Evolutionary conservation across 2,797 vertebrate species (phyloP), one percentile per base, ranked within the genome.

Genomic region (Hephaestus fuliginosus): DNA sequence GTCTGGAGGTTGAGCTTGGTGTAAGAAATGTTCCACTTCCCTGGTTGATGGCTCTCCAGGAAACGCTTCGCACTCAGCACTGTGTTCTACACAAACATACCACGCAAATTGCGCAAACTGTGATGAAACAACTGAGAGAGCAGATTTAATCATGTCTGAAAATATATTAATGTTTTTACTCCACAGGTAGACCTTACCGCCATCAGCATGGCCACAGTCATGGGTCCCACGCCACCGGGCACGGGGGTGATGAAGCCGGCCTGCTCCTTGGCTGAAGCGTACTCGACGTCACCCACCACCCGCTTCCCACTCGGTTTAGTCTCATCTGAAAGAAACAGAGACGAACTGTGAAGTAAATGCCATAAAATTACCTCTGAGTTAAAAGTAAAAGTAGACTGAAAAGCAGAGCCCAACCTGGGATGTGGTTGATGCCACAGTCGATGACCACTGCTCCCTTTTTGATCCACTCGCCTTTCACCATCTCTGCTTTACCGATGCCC

Each of bases 181-280:
- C n/a, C 28, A 6, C 8, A 2, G 28, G 33, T 25, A 22, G 30
- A 33, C 14, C 81, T 70, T 90, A 99, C 98, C 96, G 96, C 95
- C 98, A 99, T 99, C 36, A 99, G 94, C 98, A 99, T 99, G 36
- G 98, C 98, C 30, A 99, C 98, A 0, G 98, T 99, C 98, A 99
- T 99, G 33, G 98, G 98, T 13, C 98, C 98, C 0, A 99, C 98
- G 0, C 98, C 98, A 0, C 98, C 98, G 0, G 98, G 98, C 18
- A 99, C 98, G 0, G 98, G 98, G 0, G 98, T 99, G 90, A 99
- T 99, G 85, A 96, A 98, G 14, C 96, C 94, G 0, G 98, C 98
- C 63, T 89, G 95, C 81, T 98, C 97, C 84, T 96, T 97, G 60
- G 97, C 98, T 57, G 97, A 95, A 2, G 14, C 39, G 71, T 96